Evolutionary conservation across 2,797 vertebrate species (phyloP), one percentile per base, ranked within the genome.

Genomic region (Peromyscus aztecus): DNA sequence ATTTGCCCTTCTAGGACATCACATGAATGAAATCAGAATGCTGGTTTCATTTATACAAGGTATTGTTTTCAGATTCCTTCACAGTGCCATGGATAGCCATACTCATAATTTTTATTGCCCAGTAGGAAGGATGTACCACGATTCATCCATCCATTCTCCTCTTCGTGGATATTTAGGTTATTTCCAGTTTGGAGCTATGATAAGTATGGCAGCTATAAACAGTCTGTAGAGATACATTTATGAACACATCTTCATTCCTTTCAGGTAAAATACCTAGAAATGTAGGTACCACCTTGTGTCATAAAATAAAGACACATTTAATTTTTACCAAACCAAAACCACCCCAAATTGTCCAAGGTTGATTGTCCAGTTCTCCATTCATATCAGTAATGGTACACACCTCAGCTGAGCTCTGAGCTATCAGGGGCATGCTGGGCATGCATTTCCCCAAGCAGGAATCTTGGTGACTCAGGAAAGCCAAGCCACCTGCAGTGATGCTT

Each of bases 401-500:
- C 75, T 84, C 67, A 57, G 78, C 59, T 91, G 92, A 76, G 90
- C 65, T 86, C 61, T 80, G 16, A 85, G 73, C 59, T 89, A 43
- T 63, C 65, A 82, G 81, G 91, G 7, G 75, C 73, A 55, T 34
- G 23, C 16, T 75, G 49, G 67, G 90, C 13, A 69, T 43, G 52
- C 55, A 21, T 43, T 77, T 97, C 11, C 71, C 61, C 65, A 21
- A 71, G 49, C 1, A 11, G 46, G 67, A 78, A 73, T 89, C 80
- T 16, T 84, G 85, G 80, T 80, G 83, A 21, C 43, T 91, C 14
- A 76, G 37, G 75, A 80, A 96, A 95, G 14, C 43, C 84, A 80
- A 91, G 57, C 34, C 92, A 89, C 85, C 80, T 92, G 77, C 90
- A 94, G 92, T 84, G 73, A 94, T 52, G 21, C 4, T 43, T 69